A percentile compares a stretch with the other conserved stretches of the same genome.
Conservation (phyloP, 2,113 vertebrate species). For the Coturnix japonica region DNA sequence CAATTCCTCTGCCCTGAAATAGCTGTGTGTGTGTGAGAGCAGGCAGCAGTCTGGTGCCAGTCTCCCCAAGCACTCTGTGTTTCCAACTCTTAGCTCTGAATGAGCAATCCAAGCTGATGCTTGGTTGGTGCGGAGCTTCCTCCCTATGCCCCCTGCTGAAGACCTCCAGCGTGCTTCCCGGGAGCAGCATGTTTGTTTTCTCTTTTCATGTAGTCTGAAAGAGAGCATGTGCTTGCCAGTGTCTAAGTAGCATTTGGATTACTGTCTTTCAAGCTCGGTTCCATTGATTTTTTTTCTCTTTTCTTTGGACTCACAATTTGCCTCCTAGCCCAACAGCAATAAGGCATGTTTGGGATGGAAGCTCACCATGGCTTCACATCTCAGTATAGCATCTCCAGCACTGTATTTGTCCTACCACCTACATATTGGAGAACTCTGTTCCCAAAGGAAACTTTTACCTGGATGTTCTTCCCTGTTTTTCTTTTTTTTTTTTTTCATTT, state of each 20-base stretch:
- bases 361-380: background rate
- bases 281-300: background rate
- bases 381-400: conserved; percentile 31
- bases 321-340: conserved; percentile 54
- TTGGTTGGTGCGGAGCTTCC: conserved; percentile 13
- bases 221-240: conserved; percentile 12
- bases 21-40: background rate
- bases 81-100: background rate
- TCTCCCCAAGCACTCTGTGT: background rate
- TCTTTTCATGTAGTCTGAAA: background rate
- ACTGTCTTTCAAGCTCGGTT: conserved; percentile 4
- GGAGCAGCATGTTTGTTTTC: conserved; percentile 49
- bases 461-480: background rate
- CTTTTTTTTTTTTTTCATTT: background rate
- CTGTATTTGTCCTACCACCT: conserved; percentile 1
- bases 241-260: conserved; percentile 29
- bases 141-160: background rate
- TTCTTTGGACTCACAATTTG: conserved; percentile 28
- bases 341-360: conserved; percentile 48
- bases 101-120: background rate
- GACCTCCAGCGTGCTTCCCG: conserved; percentile 37
- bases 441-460: conserved; percentile 17
- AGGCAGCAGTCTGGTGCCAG: rapidly evolving
- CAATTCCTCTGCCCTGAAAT: background rate
- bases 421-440: background rate